A percentile compares a stretch with the other conserved stretches of the same genome.
These are phyloP conservation scores for Argyra leucocephala DNA, from an alignment of 2,888 invertebrate genomes.

Conservation along the genomic window DNA sequence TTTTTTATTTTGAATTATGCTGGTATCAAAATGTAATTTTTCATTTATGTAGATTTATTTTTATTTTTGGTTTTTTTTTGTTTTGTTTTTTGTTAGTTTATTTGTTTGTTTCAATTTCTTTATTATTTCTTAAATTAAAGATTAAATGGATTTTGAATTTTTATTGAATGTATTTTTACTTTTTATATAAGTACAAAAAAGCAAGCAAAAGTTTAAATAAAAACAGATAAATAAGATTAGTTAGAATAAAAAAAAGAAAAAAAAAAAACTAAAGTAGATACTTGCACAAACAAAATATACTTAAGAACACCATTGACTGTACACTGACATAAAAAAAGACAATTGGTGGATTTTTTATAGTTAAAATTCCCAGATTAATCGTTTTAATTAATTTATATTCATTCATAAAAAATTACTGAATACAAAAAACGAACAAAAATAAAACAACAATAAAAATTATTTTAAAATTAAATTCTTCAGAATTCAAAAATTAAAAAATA, in stretches of 20 bases:
- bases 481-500: background rate
- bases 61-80: background rate
- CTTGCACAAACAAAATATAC: too few species aligned
- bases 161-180: background rate
- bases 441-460: background rate
- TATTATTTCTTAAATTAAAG: background rate
- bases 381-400: constrained; percentile 6
- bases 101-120: background rate
- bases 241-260: too few species aligned
- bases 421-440: too few species aligned
- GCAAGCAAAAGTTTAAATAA: too few species aligned
- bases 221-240: too few species aligned
- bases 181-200: too few species aligned
- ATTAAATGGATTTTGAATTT: constrained; percentile 4
- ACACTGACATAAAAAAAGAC: too few species aligned
- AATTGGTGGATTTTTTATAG: background rate
- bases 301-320: too few species aligned
- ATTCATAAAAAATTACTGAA: background rate
- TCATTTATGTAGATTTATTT: background rate
- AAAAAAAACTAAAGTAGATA: too few species aligned
- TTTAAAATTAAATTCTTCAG: constrained; percentile 1
- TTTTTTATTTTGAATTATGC: background rate
- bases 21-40: background rate
- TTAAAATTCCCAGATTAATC: background rate
- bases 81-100: background rate